A percentile compares a stretch with the other conserved stretches of the same genome.
These are phyloP conservation scores for Calyptomena viridis DNA, from an alignment of 2,113 vertebrate species.

Conservation along the genomic window DNA sequence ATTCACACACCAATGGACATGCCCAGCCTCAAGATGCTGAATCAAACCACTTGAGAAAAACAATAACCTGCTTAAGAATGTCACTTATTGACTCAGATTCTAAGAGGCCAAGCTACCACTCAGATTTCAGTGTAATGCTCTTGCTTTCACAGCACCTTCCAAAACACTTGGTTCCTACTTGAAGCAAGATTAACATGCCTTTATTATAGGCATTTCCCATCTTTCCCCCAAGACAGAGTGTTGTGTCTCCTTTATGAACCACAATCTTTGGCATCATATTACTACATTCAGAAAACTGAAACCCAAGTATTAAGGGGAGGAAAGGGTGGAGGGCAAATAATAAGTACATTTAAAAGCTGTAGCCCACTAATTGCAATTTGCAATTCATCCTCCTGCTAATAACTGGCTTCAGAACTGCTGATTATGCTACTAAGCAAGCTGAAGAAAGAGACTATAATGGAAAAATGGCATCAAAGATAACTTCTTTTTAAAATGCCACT, in stretches of 20 bases:
- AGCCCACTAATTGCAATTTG: not conserved
- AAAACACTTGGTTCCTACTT: not conserved
- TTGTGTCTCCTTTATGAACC: not conserved
- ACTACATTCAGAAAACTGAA: not conserved
- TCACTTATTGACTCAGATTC: not conserved
- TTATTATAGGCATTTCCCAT: not conserved
- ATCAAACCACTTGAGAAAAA: not conserved
- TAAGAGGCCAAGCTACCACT: not conserved
- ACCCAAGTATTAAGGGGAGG: not conserved
- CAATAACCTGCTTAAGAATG: not conserved
- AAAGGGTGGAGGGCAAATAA: not conserved
- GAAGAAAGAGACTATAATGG: not conserved
- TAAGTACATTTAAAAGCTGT: not conserved
- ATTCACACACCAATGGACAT: not conserved
- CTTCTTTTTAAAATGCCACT: not conserved
- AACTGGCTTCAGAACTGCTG: not conserved
- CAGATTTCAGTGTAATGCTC: not conserved
- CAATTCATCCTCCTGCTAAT: not conserved
- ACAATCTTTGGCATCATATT: not conserved
- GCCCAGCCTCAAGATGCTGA: not conserved
- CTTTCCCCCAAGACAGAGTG: not conserved
- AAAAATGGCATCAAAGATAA: not conserved
- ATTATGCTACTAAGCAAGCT: not conserved
- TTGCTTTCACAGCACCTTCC: not conserved
- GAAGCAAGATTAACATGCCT: not conserved